These are phyloP conservation scores for Polyergus mexicanus DNA, from an alignment of 1,140 invertebrate genomes.

Conservation along the genomic window DNA sequence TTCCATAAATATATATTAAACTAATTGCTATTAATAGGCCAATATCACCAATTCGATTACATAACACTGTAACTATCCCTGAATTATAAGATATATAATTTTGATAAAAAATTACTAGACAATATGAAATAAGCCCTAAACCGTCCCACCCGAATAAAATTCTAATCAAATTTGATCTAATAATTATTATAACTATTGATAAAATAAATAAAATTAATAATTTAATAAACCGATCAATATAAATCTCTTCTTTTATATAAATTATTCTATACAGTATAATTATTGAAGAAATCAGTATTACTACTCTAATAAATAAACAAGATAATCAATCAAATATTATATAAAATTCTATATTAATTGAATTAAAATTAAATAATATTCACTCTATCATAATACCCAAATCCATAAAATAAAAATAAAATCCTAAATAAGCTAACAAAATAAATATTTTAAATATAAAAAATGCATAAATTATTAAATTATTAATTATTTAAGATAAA, in stretches of 20 bases:
- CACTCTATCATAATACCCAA: no score
- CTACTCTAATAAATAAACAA: constrained; percentile 75
- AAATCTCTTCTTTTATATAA: constrained; percentile 87
- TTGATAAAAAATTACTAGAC: constrained; percentile 88
- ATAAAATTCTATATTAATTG: no score
- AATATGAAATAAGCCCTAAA: constrained; percentile 89
- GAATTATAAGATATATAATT: constrained; percentile 84
- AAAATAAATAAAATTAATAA: constrained; percentile 88
- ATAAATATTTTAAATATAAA: no score
- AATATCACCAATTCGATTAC: constrained; percentile 89
- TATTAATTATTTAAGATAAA: no score
- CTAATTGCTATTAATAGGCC: constrained; percentile 87
- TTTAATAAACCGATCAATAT: constrained; percentile 86
- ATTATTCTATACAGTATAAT: constrained; percentile 87
- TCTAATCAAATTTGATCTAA: constrained; percentile 89
- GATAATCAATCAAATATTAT: no score
- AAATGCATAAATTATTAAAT: no score
- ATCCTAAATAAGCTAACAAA: no score
- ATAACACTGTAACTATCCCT: constrained; percentile 88
- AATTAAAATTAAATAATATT: no score
- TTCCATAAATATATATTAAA: constrained; percentile 87
- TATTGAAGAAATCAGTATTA: constrained; percentile 89
- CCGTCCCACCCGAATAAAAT: constrained; percentile 91
- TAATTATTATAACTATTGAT: constrained; percentile 90
- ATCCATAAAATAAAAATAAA: no score